Conservation (phyloP, 2,113 vertebrate species). For the Indri indri region DNA sequence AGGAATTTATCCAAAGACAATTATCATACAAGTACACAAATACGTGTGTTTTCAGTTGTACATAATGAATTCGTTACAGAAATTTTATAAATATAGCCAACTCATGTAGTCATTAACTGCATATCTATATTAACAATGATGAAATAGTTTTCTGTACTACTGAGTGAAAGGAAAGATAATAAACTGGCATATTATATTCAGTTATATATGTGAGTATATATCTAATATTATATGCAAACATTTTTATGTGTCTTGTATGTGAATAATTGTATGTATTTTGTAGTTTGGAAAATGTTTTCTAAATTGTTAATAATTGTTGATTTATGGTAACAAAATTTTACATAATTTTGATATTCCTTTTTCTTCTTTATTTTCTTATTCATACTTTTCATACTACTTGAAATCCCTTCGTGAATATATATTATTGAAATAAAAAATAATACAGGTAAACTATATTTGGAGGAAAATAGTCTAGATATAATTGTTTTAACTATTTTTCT, state of each 20-base stretch:
- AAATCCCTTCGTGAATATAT: not conserved
- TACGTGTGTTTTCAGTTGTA: not conserved
- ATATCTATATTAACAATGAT: not conserved
- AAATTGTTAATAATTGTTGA: not conserved
- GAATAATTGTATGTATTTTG: not conserved
- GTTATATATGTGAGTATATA: not conserved
- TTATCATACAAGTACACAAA: not conserved
- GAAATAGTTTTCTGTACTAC: not conserved
- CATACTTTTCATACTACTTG: not conserved
- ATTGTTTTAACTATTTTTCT: not conserved
- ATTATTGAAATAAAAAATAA: not conserved
- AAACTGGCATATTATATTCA: not conserved
- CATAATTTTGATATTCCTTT: not conserved
- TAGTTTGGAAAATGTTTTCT: not conserved
- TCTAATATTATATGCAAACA: not conserved
- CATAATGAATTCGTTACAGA: not conserved
- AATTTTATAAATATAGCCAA: not conserved
- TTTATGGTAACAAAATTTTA: not conserved
- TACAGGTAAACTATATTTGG: not conserved
- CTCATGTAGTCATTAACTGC: not conserved
- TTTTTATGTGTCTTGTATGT: not conserved
- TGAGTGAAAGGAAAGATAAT: not conserved
- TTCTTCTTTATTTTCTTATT: not conserved
- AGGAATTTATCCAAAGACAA: not conserved
- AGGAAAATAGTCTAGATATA: not conserved